phyloP scores from a whole-genome alignment of 92 coral and sea anemone species.

The Paragorgia papillata region DNA sequence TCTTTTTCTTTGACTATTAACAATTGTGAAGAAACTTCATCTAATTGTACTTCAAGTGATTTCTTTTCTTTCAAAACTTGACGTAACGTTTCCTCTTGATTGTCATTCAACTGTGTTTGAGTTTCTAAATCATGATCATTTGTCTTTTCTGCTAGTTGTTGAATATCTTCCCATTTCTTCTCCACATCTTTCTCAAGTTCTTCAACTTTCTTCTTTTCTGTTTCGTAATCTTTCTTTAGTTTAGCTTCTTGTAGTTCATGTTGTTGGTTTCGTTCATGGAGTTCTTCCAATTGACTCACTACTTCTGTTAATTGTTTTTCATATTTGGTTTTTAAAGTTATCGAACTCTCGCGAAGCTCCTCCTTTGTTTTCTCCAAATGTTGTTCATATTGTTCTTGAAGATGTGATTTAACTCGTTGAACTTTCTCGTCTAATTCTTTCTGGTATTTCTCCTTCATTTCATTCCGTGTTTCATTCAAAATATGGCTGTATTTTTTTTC shows the following conservation, averaged over 20 bases:
- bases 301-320: slow-evolving; percentile 87
- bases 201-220: slow-evolving; percentile 78
- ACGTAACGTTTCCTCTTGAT: background rate
- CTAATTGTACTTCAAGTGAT: background rate
- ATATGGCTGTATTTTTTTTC: slow-evolving; percentile 75
- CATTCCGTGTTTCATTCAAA: slow-evolving; percentile 81
- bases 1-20: background rate
- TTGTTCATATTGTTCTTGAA: slow-evolving; percentile 80
- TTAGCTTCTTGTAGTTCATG: slow-evolving; percentile 67
- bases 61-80: slow-evolving; percentile 1
- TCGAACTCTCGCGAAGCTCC: slow-evolving; percentile 83
- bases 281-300: slow-evolving; percentile 86
- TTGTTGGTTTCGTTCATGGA: slow-evolving; percentile 85
- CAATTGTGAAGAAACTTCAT: background rate
- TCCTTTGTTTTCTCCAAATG: slow-evolving; percentile 76
- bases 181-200: slow-evolving; percentile 80
- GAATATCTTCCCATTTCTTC: slow-evolving; percentile 69
- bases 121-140: slow-evolving; percentile 64
- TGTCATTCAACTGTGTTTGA: background rate
- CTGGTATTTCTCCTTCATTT: slow-evolving; percentile 87
- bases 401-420: slow-evolving; percentile 77
- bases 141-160: slow-evolving; percentile 69
- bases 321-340: slow-evolving; percentile 86
- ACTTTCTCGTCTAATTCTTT: slow-evolving; percentile 88
- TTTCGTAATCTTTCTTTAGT: slow-evolving; percentile 81